Evolutionary conservation across 2,888 invertebrate species (phyloP).

Genomic region (Melanostoma mellinum): DNA sequence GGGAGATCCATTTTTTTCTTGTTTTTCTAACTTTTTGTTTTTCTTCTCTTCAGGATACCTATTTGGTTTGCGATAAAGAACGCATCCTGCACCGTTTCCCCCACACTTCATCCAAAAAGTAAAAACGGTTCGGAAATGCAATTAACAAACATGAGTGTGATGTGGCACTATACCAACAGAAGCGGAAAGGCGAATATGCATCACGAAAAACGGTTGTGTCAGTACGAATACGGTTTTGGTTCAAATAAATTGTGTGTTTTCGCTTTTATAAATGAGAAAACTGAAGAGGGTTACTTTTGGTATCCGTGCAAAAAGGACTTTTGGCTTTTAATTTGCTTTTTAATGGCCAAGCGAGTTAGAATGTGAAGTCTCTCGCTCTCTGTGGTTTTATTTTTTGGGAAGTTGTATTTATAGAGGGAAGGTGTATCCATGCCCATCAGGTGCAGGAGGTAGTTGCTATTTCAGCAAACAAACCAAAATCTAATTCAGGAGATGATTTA

Average conservation of each 20-base stretch:
- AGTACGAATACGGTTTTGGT: slow-evolving; percentile 19
- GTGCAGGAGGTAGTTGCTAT: background rate
- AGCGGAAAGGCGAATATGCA: slow-evolving; percentile 22
- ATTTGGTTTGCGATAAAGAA: slow-evolving; percentile 54
- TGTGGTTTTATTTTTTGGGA: slow-evolving; percentile 17
- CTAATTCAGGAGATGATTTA: background rate
- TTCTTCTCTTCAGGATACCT: slow-evolving; percentile 41
- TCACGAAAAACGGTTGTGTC: slow-evolving; percentile 22
- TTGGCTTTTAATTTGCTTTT: slow-evolving; percentile 63
- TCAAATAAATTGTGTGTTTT: slow-evolving; percentile 21
- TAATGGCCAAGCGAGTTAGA: slow-evolving; percentile 24
- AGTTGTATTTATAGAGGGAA: background rate
- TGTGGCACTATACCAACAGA: slow-evolving; percentile 38
- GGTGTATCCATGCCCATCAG: slow-evolving; percentile 1
- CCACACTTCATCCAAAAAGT: slow-evolving; percentile 12
- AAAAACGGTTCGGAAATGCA: slow-evolving; percentile 67
- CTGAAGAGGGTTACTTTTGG: slow-evolving; percentile 13
- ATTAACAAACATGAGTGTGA: slow-evolving; percentile 66
- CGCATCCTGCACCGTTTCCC: slow-evolving; percentile 17
- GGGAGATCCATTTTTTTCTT: slow-evolving; percentile 6
- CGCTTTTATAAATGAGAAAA: background rate
- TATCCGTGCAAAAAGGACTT: slow-evolving; percentile 23
- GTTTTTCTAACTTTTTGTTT: background rate
- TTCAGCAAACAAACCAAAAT: slow-evolving; percentile 6
- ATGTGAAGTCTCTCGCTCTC: slow-evolving; percentile 17